Conservation (phyloP, 1,140 invertebrate genomes). For the Heliconius eleuchia region DNA sequence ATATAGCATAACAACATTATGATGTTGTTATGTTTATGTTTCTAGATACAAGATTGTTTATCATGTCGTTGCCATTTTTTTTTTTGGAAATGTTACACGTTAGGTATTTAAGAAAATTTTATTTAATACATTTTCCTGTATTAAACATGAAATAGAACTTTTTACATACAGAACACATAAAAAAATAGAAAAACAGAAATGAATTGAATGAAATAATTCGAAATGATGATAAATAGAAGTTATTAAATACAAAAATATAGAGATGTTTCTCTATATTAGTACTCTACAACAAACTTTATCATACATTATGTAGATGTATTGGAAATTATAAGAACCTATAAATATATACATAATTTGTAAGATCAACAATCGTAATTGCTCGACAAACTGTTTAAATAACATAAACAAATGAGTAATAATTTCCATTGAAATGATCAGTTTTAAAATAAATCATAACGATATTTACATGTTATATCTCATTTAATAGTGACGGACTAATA, state of each 20-base stretch:
- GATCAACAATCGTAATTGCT: conserved; percentile 17
- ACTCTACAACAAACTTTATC: neutral
- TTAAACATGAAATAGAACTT: too few species aligned
- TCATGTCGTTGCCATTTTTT: too few species aligned
- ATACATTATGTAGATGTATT: neutral
- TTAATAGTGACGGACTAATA: neutral
- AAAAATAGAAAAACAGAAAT: too few species aligned
- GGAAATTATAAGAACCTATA: neutral
- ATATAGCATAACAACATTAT: too few species aligned
- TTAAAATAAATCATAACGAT: conserved; percentile 1
- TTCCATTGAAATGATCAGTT: conserved; percentile 25
- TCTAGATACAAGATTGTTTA: too few species aligned
- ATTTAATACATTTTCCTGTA: too few species aligned
- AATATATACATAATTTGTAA: neutral
- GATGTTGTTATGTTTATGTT: too few species aligned
- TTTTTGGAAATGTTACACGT: too few species aligned
- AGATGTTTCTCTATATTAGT: neutral
- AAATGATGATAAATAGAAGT: neutral
- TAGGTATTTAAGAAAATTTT: too few species aligned
- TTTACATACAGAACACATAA: too few species aligned
- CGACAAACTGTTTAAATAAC: conserved; percentile 23
- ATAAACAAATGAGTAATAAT: conserved; percentile 35
- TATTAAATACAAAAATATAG: neutral
- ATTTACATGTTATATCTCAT: neutral
- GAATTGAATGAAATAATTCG: too few species aligned